Percentiles rank a stretch among this genome's conserved stretches.
phyloP scores from a whole-genome alignment of 2,797 vertebrate species.

The Micrastur ruficollis region DNA sequence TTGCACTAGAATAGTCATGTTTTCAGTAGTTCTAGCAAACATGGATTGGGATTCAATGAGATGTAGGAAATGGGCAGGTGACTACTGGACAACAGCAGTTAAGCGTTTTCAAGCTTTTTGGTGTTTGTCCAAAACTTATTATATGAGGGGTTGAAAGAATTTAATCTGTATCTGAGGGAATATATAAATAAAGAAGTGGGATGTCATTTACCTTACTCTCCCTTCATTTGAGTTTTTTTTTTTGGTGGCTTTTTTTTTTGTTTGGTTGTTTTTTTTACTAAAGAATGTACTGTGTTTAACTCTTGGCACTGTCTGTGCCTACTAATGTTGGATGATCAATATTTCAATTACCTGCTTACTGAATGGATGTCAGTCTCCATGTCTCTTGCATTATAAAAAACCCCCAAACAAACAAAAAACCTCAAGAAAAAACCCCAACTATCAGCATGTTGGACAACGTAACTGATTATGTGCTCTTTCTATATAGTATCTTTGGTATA shows the following conservation, averaged over 20 bases:
- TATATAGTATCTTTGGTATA: background rate
- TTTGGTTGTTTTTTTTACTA: background rate
- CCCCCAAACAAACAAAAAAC: background rate
- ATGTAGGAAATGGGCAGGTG: background rate
- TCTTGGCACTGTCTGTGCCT: background rate
- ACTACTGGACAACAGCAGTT: background rate
- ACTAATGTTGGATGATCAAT: background rate
- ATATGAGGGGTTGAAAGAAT: background rate
- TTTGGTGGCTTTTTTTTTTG: background rate
- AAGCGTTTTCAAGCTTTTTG: background rate
- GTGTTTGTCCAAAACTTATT: background rate
- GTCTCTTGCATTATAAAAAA: background rate
- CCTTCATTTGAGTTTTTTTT: background rate
- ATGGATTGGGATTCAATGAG: background rate
- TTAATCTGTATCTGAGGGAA: background rate
- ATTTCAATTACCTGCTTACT: background rate
- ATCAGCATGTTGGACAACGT: background rate
- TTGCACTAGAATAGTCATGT: fast-evolving
- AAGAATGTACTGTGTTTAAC: background rate
- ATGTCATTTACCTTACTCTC: background rate
- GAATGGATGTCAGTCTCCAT: background rate
- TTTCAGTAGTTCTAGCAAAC: background rate
- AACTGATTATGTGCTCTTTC: background rate
- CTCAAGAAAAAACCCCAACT: background rate
- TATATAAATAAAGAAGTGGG: background rate